phyloP scores from a whole-genome alignment of 2,113 vertebrate genomes.

The Megaleporinus macrocephalus region DNA sequence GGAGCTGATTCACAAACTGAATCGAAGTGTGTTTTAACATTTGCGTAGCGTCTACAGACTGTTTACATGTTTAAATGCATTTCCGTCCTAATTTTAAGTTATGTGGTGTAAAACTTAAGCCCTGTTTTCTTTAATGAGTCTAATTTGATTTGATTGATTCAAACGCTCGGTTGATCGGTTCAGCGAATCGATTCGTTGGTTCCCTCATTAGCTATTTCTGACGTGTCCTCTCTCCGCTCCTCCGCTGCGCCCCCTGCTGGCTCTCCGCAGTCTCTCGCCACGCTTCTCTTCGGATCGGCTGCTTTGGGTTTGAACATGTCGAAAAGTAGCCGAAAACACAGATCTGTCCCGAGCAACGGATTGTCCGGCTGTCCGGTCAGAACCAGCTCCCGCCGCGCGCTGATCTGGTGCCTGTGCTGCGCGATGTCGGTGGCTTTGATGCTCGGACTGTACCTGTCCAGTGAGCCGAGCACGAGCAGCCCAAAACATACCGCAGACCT shows the following conservation, averaged over 20 bases:
- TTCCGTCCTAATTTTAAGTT: too few relatives aligned
- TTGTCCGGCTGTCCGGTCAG: slow-evolving; percentile 58
- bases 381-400: slow-evolving; percentile 65
- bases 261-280: neutral
- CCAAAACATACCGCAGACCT: slow-evolving; percentile 58
- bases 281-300: neutral
- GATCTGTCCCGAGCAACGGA: slow-evolving; percentile 59
- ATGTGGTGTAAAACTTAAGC: too few relatives aligned
- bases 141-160: too few relatives aligned
- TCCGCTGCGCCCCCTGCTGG: neutral
- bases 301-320: slow-evolving; percentile 63
- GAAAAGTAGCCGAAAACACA: slow-evolving; percentile 68
- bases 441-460: slow-evolving; percentile 72
- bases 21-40: too few relatives aligned
- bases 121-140: too few relatives aligned
- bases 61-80: too few relatives aligned
- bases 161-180: neutral
- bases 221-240: neutral
- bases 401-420: slow-evolving; percentile 71
- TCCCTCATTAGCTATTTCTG: neutral
- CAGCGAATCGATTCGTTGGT: neutral
- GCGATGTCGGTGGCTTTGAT: slow-evolving; percentile 69
- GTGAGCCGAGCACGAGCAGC: slow-evolving; percentile 51
- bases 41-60: too few relatives aligned
- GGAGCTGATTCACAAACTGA: neutral